phyloP scores from a whole-genome alignment of 2,113 vertebrate genomes.

The Fulmarus glacialis region DNA sequence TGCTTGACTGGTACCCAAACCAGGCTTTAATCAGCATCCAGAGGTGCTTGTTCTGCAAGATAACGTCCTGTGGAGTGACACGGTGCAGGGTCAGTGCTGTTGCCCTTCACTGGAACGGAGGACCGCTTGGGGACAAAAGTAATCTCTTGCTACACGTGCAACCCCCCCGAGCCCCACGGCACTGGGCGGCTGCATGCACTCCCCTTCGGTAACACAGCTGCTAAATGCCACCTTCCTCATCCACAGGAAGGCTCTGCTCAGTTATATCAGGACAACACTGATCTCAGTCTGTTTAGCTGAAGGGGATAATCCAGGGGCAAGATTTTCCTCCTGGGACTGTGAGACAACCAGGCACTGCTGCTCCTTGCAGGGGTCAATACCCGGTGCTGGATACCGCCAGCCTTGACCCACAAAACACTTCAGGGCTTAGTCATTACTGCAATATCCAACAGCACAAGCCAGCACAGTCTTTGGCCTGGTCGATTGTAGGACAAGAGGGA shows the following conservation, averaged over 20 bases:
- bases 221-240: background rate
- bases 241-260: background rate
- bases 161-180: background rate
- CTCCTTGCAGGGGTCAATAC: background rate
- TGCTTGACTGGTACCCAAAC: slow-evolving; percentile 56
- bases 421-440: background rate
- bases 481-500: background rate
- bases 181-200: rapidly evolving
- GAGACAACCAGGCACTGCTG: background rate
- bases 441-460: background rate
- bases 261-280: background rate
- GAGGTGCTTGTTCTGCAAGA: slow-evolving; percentile 69
- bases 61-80: slow-evolving; percentile 47
- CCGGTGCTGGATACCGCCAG: background rate
- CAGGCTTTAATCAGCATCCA: slow-evolving; percentile 69
- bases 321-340: background rate
- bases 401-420: background rate
- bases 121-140: background rate
- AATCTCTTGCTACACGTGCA: background rate
- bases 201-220: background rate
- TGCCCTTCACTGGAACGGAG: background rate
- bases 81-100: background rate
- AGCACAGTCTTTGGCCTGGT: background rate
- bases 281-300: background rate
- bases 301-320: background rate